Base-by-base conservation (phyloP, 1,140 invertebrate species). In the Drosophila arawakana region DNA sequence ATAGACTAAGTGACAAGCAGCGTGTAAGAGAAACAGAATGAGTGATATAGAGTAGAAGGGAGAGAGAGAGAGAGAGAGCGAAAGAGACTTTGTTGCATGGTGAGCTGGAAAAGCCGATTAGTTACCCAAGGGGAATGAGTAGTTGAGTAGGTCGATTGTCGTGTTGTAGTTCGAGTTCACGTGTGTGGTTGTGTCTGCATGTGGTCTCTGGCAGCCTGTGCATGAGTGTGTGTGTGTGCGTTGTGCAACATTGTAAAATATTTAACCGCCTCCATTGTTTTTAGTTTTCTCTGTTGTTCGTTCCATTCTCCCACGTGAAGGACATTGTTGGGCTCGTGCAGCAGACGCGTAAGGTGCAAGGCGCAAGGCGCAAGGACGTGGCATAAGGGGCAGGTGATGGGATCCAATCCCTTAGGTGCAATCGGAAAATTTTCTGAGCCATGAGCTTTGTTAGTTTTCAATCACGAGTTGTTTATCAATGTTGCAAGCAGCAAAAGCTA, bases 391-490 rank as follows among this genome's bases (percentile, higher is more conserved):
- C 21, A 11, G 15, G 7, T 7, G 25, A 15, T 3, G 30, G 21
- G 35, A 13, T 13, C 30, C 11, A 60, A 35, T 68, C 72, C 57
- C 68, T 59, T 58, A 82, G 79, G 72, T 71, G 69, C 78, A 85
- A 79, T 81, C 50, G 55, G 68, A 67, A 57, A 79, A 76, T 79
- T 54, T 65, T 77, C 72, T 81, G 78, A 77, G 76, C 79, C 79
- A 77, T 82, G 76, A 34, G 76, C 76, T 80, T 80, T 86, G 83
- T 86, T 86, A 75, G 82, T 86, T 86, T 88, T 86, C 83, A 86
- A 86, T 86, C 83, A 86, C 71, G 76, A 80, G 58, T 81, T 86
- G 79, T 79, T 86, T 86, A 80, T 86, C 79, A 86, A 82, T 82
- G 67, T 77, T 82, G 83, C 76, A 71, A 54, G 60, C 76, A 81